Base-by-base conservation (phyloP, 2,888 invertebrate species). In the Drosophila acutilabella region DNA sequence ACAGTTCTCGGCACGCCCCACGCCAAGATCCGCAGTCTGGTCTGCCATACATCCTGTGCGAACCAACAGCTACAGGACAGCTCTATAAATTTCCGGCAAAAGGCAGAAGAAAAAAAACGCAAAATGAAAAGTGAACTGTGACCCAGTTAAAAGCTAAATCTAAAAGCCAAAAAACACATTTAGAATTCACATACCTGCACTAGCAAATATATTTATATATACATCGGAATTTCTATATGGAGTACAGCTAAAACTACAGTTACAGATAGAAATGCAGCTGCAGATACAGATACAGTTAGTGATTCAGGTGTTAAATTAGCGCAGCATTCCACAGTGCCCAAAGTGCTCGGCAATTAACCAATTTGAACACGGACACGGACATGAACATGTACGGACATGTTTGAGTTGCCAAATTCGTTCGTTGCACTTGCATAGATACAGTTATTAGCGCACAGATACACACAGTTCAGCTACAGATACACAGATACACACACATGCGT, bases 261-360 rank as follows among this genome's bases (percentile, higher is more conserved):
- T 8, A 30, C 30, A 30, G 30, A 30, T 30, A 30, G 30, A 30
- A 30, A 30, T 30, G 30, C 30, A 30, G 30, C 8, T 30, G 30
- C 11, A 47, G 23, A 64, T 48, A 50, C 4, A 30, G 8, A 14
- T 48, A 42, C 23, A 8, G 7, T 7, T 38, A 58, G 2, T 16
- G 26, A 62, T 47, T 33, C 36, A 70, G 64, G 45, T 70, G 76
- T 75, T 64, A 60, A 74, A 58, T 71, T 74, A 61, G 71, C 50
- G 54, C 50, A 61, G n/a, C 33, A 33, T 56, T 56, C 40, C 14
- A 41, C 57, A 47, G n/a, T 6, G 54, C 13, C 56, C 38, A 65
- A 67, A 44, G 57, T 65, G 53, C 59, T 44, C n/a, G 57, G 23
- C 75, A 83, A 78, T 81, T 84, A 84, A 81, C 71, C 78, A 78